Evolutionary conservation across 2,888 invertebrate genomes (phyloP).

Genomic region (Nomada ruficornis): DNA sequence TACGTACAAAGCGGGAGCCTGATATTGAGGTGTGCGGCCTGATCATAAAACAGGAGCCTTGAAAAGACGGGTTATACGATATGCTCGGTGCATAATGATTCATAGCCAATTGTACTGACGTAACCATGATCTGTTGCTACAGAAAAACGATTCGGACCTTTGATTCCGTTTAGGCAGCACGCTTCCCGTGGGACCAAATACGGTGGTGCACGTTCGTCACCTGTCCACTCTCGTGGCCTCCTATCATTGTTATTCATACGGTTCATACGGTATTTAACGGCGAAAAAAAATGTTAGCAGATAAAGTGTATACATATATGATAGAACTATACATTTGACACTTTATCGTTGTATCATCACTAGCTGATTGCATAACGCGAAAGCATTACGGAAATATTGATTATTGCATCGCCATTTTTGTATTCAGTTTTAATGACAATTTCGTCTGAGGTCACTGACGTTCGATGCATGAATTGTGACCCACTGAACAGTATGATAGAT

Average conservation of each 20-base stretch:
- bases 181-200: conserved; percentile 65
- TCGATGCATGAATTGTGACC: background rate
- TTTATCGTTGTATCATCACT: conserved; percentile 19
- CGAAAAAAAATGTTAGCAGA: conserved; percentile 17
- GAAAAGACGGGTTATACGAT: conserved; percentile 71
- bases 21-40: conserved; percentile 19
- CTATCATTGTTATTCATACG: conserved; percentile 37
- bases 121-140: conserved; percentile 57
- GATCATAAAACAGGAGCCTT: conserved; percentile 64
- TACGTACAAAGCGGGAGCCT: conserved; percentile 28
- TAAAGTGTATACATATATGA: background rate
- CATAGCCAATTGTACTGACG: conserved; percentile 71
- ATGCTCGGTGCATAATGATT: conserved; percentile 70
- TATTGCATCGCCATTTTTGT: background rate
- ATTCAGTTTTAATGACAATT: background rate
- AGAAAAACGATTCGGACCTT: conserved; percentile 52
- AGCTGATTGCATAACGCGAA: background rate
- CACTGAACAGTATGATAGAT: background rate
- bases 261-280: conserved; percentile 2
- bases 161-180: conserved; percentile 50
- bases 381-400: background rate
- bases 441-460: background rate
- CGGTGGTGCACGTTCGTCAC: conserved; percentile 32
- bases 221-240: conserved; percentile 23
- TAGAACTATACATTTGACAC: background rate